Evolutionary conservation across 2,797 vertebrate species (phyloP).

Genomic region (Eleutherodactylus coqui): DNA sequence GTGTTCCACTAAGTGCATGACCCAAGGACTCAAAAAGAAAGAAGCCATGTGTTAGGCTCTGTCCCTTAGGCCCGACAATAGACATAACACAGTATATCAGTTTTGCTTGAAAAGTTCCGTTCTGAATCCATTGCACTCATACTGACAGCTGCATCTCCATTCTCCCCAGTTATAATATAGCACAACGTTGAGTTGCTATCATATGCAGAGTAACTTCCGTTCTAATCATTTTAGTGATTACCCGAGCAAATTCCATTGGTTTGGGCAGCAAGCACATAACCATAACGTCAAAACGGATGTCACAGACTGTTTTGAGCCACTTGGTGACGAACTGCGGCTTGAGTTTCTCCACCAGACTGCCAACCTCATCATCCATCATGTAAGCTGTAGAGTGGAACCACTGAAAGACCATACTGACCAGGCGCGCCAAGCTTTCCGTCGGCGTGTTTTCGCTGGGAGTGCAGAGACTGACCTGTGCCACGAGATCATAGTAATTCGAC

Average conservation of each 20-base stretch:
- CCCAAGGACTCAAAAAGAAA: no score
- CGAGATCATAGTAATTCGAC: not conserved
- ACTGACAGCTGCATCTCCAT: no score
- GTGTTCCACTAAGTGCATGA: no score
- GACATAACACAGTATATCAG: no score
- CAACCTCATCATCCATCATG: conserved; percentile 99
- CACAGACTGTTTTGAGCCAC: conserved; percentile 98
- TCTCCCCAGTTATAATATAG: no score
- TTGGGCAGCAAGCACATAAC: conserved; percentile 99
- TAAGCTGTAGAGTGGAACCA: conserved; percentile 99
- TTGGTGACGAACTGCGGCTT: conserved; percentile 99
- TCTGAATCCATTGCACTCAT: no score
- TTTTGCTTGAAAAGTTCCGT: no score
- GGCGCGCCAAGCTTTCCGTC: conserved; percentile 93
- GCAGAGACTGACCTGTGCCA: conserved; percentile 84
- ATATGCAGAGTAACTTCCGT: not conserved
- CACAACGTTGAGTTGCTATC: not conserved
- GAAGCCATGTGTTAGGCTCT: no score
- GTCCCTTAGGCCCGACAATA: no score
- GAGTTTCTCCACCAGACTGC: conserved; percentile 96
- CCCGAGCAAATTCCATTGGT: conserved; percentile 97
- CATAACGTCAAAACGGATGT: conserved; percentile 98
- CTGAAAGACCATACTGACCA: conserved; percentile 99
- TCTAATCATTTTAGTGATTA: conserved; percentile 70
- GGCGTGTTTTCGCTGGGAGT: conserved; percentile 98